Percentiles rank a stretch among this genome's conserved stretches.
Evolutionary conservation across 2,113 vertebrate species (phyloP).

Genomic region (Prietella phreatophila): DNA sequence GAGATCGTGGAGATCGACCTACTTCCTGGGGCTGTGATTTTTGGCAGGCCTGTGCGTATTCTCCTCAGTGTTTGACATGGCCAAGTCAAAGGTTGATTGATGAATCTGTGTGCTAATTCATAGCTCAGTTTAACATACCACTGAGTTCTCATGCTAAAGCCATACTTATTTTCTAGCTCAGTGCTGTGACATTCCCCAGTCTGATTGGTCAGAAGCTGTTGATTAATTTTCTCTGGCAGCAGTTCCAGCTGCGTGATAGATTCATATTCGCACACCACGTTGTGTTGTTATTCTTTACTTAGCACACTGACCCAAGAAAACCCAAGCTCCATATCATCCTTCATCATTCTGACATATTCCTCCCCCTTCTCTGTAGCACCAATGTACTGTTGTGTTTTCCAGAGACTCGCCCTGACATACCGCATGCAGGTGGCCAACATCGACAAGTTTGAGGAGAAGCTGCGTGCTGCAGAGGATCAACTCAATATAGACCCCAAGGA

Average conservation of each 20-base stretch:
- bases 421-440: slow-evolving; percentile 95
- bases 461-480: slow-evolving; percentile 89
- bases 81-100: background rate
- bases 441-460: slow-evolving; percentile 96
- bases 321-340: background rate
- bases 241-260: background rate
- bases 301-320: background rate
- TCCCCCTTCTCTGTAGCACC: background rate
- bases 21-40: slow-evolving; percentile 87
- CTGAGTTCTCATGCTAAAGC: background rate
- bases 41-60: slow-evolving; percentile 83
- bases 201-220: background rate
- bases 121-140: background rate
- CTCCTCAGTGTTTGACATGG: background rate
- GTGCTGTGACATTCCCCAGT: background rate
- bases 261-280: background rate
- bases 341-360: background rate
- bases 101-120: background rate
- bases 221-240: background rate
- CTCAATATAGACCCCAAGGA: slow-evolving; percentile 85
- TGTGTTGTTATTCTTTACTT: background rate
- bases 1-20: slow-evolving; percentile 91
- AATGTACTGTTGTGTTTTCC: slow-evolving; percentile 28
- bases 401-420: slow-evolving; percentile 84
- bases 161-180: background rate